Base-by-base conservation (phyloP, 2,113 vertebrate genomes). In the Salvator merianae region DNA sequence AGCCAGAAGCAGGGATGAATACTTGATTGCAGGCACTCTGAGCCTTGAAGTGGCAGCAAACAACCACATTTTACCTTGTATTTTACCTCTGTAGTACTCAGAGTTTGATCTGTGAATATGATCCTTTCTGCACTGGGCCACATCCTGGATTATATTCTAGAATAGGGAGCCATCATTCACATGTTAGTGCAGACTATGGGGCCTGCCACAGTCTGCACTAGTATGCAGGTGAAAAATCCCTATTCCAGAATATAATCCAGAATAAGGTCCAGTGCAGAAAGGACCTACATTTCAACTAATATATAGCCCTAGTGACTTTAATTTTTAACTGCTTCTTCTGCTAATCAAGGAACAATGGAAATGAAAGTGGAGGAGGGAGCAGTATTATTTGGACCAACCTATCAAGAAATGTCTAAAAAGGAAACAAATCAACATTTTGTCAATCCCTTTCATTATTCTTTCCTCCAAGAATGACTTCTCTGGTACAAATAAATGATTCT, bases 401-500 rank as follows among this genome's bases (percentile, higher is more conserved):
- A 24, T 83, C 79, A 86, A 74, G 5, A 47, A 47, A 47, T 47
- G 5, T 47, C 43, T 47, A 72, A 71, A 34, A 22, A 72, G 40
- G n/a, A 50, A 73, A 43, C 24, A 50, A 59, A 59, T 30, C 47
- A 80, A 70, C 32, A 85, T 82, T 1, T 5, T 79, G 74, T 50
- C 59, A 81, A 85, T 53, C 77, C 18, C 36, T 1, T 53, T 22
- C 63, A 84, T 50, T 34, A 66, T 34, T 89, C 34, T 74, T 81
- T 10, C 28, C 50, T 47, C 50, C 28, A 81, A 84, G 90, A 88
- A 81, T 53, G 73, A 14, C 43, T 89, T 69, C 30, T 73, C 12
- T 24, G 74, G 70, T 6, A 34, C n/a, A 50, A 8, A 2, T 84
- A 1, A 12, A 16, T 65, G 30, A n/a, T 62, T 90, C 88, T 90